Evolutionary conservation across 2,113 vertebrate genomes (phyloP).

Genomic region (Zingel zingel): DNA sequence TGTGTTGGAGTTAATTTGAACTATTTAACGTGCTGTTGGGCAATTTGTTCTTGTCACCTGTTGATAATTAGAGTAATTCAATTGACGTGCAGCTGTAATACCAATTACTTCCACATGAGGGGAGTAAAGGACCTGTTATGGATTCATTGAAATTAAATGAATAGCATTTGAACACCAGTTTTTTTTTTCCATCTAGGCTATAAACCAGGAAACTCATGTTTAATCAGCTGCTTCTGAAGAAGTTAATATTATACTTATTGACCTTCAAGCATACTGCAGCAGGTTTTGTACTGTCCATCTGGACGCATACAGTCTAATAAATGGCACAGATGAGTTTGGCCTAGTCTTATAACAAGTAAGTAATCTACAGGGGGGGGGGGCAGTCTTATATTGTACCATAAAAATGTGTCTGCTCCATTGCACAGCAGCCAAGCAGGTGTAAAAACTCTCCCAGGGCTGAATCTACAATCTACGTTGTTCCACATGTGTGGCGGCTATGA

Average conservation of each 20-base stretch:
- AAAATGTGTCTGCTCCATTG: conserved; percentile 45
- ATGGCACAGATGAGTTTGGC: conserved; percentile 34
- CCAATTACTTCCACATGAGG: conserved; percentile 37
- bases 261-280: conserved; percentile 11
- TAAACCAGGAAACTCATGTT: conserved; percentile 4
- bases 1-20: background rate
- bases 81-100: conserved; percentile 33
- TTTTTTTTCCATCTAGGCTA: background rate
- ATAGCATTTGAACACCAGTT: background rate
- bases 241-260: conserved; percentile 17
- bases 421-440: conserved; percentile 60
- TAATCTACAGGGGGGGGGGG: conserved; percentile 19
- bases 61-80: no score
- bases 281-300: conserved; percentile 28
- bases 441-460: conserved; percentile 40
- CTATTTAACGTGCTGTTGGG: background rate
- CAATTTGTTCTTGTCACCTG: background rate
- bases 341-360: background rate
- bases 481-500: conserved; percentile 54
- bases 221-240: conserved; percentile 24
- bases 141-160: background rate
- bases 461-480: conserved; percentile 31
- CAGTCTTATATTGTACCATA: conserved; percentile 40
- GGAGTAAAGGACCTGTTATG: conserved; percentile 41
- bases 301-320: conserved; percentile 42